Percentiles rank a stretch among this genome's conserved stretches.
phyloP scores from a whole-genome alignment of 2,113 vertebrate species.

The Synodontis membranacea region DNA sequence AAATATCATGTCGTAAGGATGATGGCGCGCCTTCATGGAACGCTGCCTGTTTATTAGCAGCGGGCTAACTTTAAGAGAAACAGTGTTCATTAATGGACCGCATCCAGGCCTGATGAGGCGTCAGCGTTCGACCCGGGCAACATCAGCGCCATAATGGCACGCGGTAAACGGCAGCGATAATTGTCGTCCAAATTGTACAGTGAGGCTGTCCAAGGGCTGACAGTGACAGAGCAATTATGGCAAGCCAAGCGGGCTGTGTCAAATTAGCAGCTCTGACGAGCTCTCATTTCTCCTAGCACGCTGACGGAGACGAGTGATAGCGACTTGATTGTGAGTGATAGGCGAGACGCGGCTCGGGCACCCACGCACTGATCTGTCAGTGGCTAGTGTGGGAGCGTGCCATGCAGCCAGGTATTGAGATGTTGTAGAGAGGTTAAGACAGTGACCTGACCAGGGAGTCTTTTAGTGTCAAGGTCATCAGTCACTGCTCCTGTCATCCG shows the following conservation, averaged over 20 bases:
- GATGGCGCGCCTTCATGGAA: slow-evolving; percentile 99
- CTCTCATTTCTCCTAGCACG: slow-evolving; percentile 52
- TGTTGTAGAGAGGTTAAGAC: slow-evolving; percentile 81
- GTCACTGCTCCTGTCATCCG: slow-evolving; percentile 91
- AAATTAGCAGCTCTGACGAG: slow-evolving; percentile 86
- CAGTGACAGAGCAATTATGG: slow-evolving; percentile 99
- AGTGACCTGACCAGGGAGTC: slow-evolving; percentile 82
- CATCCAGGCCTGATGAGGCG: slow-evolving; percentile 99
- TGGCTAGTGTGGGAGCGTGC: slow-evolving; percentile 86
- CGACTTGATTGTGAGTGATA: slow-evolving; percentile 97
- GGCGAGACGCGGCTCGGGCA: slow-evolving; percentile 80
- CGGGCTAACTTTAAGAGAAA: slow-evolving; percentile 99
- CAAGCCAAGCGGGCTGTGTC: slow-evolving; percentile 99
- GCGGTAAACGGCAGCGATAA: slow-evolving; percentile 97
- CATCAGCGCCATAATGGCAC: slow-evolving; percentile 93
- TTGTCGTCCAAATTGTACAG: slow-evolving; percentile 98
- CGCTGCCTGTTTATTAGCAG: slow-evolving; percentile 99
- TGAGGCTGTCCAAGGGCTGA: slow-evolving; percentile 81
- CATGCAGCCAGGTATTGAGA: slow-evolving; percentile 89
- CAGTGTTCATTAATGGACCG: slow-evolving; percentile 99
- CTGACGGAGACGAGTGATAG: slow-evolving; percentile 81
- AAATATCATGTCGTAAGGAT: slow-evolving; percentile 98
- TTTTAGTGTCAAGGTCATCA: slow-evolving; percentile 93
- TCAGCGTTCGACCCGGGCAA: slow-evolving; percentile 86
- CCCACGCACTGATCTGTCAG: slow-evolving; percentile 91